A percentile compares a stretch with the other conserved stretches of the same genome.
These are phyloP conservation scores for Salmo trutta DNA, from an alignment of 2,797 vertebrate genomes.

Conservation along the genomic window DNA sequence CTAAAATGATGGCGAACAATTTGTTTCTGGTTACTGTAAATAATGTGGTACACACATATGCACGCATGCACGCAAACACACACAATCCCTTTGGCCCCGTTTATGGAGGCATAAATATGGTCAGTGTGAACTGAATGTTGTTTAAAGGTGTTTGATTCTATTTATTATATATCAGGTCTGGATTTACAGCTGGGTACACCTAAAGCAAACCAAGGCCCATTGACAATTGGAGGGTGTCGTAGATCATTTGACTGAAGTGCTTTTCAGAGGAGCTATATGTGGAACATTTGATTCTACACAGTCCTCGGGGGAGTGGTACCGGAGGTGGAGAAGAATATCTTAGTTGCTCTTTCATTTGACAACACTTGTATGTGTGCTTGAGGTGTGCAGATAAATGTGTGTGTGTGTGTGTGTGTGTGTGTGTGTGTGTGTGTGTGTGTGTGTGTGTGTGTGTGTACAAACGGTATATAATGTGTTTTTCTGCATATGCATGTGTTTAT, in stretches of 20 bases:
- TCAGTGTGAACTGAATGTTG: slow-evolving; percentile 6
- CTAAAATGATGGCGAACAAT: not conserved
- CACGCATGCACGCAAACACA: not conserved
- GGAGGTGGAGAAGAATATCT: slow-evolving; percentile 17
- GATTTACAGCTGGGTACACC: not conserved
- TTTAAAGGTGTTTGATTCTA: slow-evolving; percentile 18
- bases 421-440: slow-evolving; percentile 1
- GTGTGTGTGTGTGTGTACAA: slow-evolving; percentile 7
- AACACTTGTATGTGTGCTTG: slow-evolving; percentile 28
- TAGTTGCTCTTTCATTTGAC: slow-evolving; percentile 22
- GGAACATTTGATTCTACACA: slow-evolving; percentile 18
- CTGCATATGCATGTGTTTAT: not conserved
- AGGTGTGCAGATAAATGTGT: slow-evolving; percentile 22
- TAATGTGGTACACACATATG: not conserved
- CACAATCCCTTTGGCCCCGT: not conserved
- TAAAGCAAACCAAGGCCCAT: slow-evolving; percentile 8
- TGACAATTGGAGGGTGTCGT: slow-evolving; percentile 8
- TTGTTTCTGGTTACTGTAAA: not conserved
- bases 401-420: slow-evolving; percentile 1
- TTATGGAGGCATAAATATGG: slow-evolving; percentile 14
- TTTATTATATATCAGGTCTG: not conserved
- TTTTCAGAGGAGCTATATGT: slow-evolving; percentile 26
- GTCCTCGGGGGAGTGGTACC: slow-evolving; percentile 26
- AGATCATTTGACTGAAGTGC: slow-evolving; percentile 25
- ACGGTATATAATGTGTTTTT: not conserved